phyloP scores from a whole-genome alignment of 2,797 vertebrate species.

The Ctenochaetus hawaiiensis region DNA sequence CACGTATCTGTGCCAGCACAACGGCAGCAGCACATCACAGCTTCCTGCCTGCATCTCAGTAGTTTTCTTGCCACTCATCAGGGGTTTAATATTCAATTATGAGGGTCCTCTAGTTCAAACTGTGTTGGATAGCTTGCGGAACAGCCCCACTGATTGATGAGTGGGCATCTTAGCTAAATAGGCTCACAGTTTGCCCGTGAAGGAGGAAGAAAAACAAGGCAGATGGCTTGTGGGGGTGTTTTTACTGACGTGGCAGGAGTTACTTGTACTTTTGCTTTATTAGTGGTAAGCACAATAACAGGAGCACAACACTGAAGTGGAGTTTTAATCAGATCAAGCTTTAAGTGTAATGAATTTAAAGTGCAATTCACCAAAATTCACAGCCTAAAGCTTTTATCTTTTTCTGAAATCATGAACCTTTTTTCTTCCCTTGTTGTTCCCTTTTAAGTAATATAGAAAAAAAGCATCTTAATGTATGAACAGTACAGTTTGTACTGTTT shows the following conservation, averaged over 20 bases:
- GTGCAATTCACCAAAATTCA: background rate
- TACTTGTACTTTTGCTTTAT: constrained; percentile 44
- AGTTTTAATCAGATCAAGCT: constrained; percentile 17
- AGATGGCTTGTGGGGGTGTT: constrained; percentile 66
- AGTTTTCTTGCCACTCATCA: constrained; percentile 67
- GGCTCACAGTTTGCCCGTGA: constrained; percentile 51
- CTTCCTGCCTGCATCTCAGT: constrained; percentile 58
- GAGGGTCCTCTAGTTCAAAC: constrained; percentile 63
- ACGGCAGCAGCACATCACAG: constrained; percentile 40
- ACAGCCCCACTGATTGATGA: constrained; percentile 61
- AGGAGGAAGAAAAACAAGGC: constrained; percentile 51
- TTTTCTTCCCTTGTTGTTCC: background rate
- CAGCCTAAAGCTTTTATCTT: too few species aligned
- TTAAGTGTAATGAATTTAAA: background rate
- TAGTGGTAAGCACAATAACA: constrained; percentile 19
- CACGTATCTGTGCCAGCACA: constrained; percentile 33
- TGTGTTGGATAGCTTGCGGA: constrained; percentile 57
- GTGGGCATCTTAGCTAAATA: constrained; percentile 49
- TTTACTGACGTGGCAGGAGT: constrained; percentile 49
- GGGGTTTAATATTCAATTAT: constrained; percentile 83
- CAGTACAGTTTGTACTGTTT: too few species aligned
- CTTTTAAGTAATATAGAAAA: background rate
- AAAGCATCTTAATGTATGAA: background rate
- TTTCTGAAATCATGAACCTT: background rate
- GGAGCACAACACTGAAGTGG: constrained; percentile 12